Conservation (phyloP, 2,888 invertebrate species). For the Rhopalosiphum nymphaeae region DNA sequence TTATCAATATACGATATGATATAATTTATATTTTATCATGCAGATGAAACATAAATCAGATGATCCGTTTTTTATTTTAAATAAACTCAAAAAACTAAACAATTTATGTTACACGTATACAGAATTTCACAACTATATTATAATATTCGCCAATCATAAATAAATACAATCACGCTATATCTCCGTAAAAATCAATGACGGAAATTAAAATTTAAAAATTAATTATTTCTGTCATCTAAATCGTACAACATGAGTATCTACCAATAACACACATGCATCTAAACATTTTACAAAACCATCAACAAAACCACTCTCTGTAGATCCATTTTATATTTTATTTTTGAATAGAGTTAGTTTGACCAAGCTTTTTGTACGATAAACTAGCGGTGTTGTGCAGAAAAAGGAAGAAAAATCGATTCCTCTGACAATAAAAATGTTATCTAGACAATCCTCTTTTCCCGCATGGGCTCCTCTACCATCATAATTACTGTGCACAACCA, state of each 20-base stretch:
- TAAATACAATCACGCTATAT: background rate
- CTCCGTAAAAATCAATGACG: background rate
- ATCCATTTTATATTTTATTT: constrained; percentile 29
- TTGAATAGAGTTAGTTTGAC: constrained; percentile 44
- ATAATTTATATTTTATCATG: background rate
- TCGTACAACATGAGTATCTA: background rate
- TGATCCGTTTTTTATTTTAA: background rate
- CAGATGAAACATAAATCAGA: background rate
- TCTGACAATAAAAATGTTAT: constrained; percentile 53
- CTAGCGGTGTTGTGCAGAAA: constrained; percentile 11
- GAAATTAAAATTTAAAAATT: background rate
- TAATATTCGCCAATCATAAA: background rate
- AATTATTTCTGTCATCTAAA: background rate
- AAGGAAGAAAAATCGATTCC: constrained; percentile 42
- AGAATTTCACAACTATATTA: background rate
- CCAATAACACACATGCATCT: background rate
- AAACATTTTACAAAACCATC: constrained; percentile 12
- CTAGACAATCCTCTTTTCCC: constrained; percentile 45
- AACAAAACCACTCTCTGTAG: background rate
- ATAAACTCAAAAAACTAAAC: background rate
- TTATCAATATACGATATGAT: background rate
- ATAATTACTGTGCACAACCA: constrained; percentile 54
- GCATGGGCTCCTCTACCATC: constrained; percentile 25
- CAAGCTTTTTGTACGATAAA: constrained; percentile 52
- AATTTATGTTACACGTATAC: background rate